These are phyloP conservation scores for Notospermus geniculatus DNA, from an alignment of 1,140 invertebrate species.

Conservation along the genomic window DNA sequence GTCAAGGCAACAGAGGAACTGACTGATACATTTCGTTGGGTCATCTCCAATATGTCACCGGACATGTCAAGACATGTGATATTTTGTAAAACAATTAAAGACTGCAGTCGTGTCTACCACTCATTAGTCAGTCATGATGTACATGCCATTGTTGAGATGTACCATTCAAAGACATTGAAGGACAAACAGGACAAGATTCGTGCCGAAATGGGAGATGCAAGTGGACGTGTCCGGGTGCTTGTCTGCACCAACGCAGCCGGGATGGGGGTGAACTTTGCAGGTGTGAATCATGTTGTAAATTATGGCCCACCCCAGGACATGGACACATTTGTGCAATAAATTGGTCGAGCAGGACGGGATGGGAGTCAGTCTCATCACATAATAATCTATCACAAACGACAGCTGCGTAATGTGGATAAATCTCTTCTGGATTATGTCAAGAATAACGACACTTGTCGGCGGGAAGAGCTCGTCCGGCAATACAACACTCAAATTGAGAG, in stretches of 20 bases:
- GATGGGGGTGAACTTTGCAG: slow-evolving; percentile 3
- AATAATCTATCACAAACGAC: too few species aligned
- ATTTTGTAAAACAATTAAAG: slow-evolving; percentile 8
- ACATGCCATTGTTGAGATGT: background rate
- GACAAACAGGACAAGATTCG: background rate
- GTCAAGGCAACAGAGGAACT: too few species aligned
- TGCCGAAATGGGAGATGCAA: background rate
- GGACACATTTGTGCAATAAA: background rate
- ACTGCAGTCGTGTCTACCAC: background rate
- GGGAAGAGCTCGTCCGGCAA: too few species aligned
- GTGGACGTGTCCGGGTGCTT: background rate
- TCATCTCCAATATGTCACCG: too few species aligned
- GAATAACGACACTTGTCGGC: too few species aligned
- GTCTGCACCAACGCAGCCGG: background rate
- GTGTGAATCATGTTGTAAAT: background rate
- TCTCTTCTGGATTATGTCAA: too few species aligned
- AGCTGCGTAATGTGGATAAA: too few species aligned
- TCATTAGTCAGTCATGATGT: background rate
- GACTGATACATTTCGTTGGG: background rate
- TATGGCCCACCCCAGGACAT: slow-evolving; percentile 1
- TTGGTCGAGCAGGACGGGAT: background rate
- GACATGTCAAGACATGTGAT: background rate
- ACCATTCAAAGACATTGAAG: background rate
- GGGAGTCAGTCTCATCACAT: background rate
- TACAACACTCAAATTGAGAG: too few species aligned